Evolutionary conservation across 2,888 invertebrate species (phyloP), one percentile per base, ranked within the genome.

Genomic region (Dione vanillae): DNA sequence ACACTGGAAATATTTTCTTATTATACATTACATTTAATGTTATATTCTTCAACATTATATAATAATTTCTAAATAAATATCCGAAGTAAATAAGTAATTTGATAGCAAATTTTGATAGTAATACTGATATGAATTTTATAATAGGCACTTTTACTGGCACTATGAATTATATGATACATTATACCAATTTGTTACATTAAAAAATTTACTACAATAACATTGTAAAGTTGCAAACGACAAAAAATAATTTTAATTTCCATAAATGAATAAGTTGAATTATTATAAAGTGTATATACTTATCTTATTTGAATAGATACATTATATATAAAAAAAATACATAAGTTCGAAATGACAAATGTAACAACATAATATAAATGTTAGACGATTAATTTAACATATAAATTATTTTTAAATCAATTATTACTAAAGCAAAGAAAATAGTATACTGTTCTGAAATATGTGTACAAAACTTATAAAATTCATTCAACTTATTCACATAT

Each of bases 121-220:
- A 83, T 82, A 83, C 82, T 83, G 82, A 80, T 78, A 78, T 64
- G 64, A 67, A 75, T 73, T 76, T 75, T 72, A 70, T 70, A 66
- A 68, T 52, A 78, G 75, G 77, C 76, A 77, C 78, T 70, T 67
- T 71, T 76, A 71, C 76, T 76, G 75, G 74, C 77, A 77, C 74
- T 72, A 69, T 47, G 61, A 61, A 73, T 67, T 51, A 74, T 43
- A 5, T 5, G 35, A 59, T 14, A 54, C 45, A 43, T n/a, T n/a
- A 27, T 35, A 61, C 45, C 45, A 16, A n/a, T 61, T 45, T 6
- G 27, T 45, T 45, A 43, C 11, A 35, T 45, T 20, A n/a, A 56
- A 56, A 19, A 56, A 52, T 12, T n/a, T 2, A 59, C 20, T 45
- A 27, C 5, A 61, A 59, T 59, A 59, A 61, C 43, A 43, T 40